A percentile compares a stretch with the other conserved stretches of the same genome.
These are phyloP conservation scores for Myanophis thanlyinensis DNA, from an alignment of 2,113 vertebrate genomes.

Conservation along the genomic window DNA sequence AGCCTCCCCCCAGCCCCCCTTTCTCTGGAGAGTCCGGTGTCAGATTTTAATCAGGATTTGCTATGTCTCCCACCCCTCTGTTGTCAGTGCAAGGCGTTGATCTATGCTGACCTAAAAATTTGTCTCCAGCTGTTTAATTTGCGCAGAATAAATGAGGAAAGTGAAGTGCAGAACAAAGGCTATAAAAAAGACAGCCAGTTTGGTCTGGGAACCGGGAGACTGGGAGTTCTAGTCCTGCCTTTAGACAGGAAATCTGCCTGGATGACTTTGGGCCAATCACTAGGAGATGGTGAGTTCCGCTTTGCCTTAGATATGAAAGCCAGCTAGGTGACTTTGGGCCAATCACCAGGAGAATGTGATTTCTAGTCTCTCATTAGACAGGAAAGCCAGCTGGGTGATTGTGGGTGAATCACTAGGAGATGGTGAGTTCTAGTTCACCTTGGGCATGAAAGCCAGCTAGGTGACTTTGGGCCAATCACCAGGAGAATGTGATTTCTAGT, in stretches of 20 bases:
- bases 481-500: too few species aligned
- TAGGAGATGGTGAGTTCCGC: too few species aligned
- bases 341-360: too few species aligned
- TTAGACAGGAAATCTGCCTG: too few species aligned
- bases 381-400: not conserved
- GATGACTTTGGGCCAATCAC: too few species aligned
- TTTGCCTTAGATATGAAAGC: too few species aligned
- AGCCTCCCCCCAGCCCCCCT: not conserved
- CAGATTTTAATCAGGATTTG: not conserved
- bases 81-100: not conserved
- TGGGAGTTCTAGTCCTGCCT: not conserved
- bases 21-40: not conserved
- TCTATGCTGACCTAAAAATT: not conserved
- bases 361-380: too few species aligned
- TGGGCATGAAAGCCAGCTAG: not conserved
- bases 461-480: not conserved
- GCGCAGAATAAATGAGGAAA: not conserved
- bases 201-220: not conserved
- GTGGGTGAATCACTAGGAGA: not conserved
- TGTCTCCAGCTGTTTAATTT: not conserved
- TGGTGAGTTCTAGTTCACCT: not conserved
- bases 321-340: too few species aligned
- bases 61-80: not conserved
- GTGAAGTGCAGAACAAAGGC: not conserved
- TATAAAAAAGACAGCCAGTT: not conserved